Evolutionary conservation across 2,113 vertebrate genomes (phyloP), one percentile per base, ranked within the genome.

Genomic region (Gadus chalcogrammus): DNA sequence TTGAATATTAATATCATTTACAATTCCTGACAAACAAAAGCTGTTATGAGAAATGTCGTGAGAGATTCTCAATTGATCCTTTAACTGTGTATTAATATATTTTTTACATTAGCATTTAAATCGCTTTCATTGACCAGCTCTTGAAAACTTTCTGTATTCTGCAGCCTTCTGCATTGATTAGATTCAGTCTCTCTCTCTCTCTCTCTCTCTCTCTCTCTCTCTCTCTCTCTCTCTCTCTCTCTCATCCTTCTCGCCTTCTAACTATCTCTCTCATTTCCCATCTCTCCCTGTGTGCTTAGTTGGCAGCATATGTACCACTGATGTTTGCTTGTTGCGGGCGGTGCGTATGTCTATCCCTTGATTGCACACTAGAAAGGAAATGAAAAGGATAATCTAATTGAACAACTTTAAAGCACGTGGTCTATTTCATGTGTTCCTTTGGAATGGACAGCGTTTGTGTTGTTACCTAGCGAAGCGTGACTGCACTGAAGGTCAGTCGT

Each of bases 341-440:
- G 55, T 73, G 66, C 73, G 71, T 78, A 69, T 79, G 69, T 69
- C 64, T 42, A 35, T 75, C 64, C 79, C 81, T 74, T 84, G 85
- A 89, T 84, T 87, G 81, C 80, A 65, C 78, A 73, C 68, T 60
- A 84, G 78, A 60, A 79, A 81, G 78, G 88, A 74, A 89, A 89
- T 87, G 87, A 85, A 90, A 90, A 85, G 85, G 82, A 88, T 89
- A 84, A 90, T 90, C 80, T 89, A 89, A 90, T 87, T 90, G 85
- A 90, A 89, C 81, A 85, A 88, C 87, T 90, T 90, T 83, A 88
- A 90, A 90, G 90, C 78, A 27, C 12, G 74, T 61, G 83, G 80
- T 64, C 64, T 80, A 83, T 88, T 86, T 88, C 83, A 88, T 88
- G 88, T 88, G 78, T 78, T 88, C 72, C 71, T 84, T 70, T 87